Base-by-base conservation (phyloP, 2,797 vertebrate genomes). In the Sphenodon punctatus region DNA sequence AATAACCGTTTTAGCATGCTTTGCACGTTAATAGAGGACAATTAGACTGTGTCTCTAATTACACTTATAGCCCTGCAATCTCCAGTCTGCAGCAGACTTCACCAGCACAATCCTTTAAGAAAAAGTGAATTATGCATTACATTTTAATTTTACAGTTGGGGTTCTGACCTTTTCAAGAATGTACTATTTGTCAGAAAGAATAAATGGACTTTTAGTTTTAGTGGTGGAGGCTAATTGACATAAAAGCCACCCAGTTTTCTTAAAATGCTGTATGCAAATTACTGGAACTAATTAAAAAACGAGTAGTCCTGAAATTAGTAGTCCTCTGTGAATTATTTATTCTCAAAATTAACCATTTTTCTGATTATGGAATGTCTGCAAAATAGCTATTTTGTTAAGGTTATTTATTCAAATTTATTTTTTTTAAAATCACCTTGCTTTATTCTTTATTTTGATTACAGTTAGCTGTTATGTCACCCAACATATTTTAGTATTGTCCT, bases 141-240 rank as follows among this genome's bases (percentile, higher is more conserved):
- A 27, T 38, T 30, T 22, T 19, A 60, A 23, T 36, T 55, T 23
- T 39, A 41, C 49, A 27, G 39, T n/a, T 77, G 61, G 22, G 48
- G 48, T 19, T 67, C 43, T 56, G 0, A 0, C 43, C 43, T 59
- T 25, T 11, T 25, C 61, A 51, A 59, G 12, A 46, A 5, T 5
- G 3, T 46, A 20, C 30, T 60, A 71, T 38, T 42, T 55, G 67
- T 64, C 63, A 60, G 25, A 45, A 46, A 23, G 23, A 5, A 46
- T 32, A 48, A 56, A 34, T 34, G 17, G 19, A 13, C 6, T 7
- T 4, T 32, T 34, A 56, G 32, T 32, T 36, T 34, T 56, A 34
- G 49, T 27, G 30, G 16, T 22, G 20, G 19, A 34, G 20, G 19
- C 32, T 56, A 56, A 55, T n/a, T n/a, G n/a, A n/a, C n/a, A n/a